These are phyloP conservation scores for Triops longicaudatus DNA, from an alignment of 1,140 invertebrate genomes.

Conservation along the genomic window DNA sequence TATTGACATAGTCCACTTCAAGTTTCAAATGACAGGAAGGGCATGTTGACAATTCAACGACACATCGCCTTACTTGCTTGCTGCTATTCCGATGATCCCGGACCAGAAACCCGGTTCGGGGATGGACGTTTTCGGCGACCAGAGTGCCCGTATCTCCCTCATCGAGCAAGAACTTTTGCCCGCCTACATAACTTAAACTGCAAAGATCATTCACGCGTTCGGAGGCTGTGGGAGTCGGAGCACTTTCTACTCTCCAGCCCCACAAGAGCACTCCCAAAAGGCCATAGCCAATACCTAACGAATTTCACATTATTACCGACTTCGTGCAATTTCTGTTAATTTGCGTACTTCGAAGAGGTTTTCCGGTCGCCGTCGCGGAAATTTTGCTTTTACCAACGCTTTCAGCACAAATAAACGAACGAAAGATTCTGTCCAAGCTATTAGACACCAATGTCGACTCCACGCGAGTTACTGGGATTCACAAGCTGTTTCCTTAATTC, in stretches of 20 bases:
- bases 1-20: conserved; percentile 46
- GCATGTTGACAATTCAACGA: conserved; percentile 58
- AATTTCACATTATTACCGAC: neutral
- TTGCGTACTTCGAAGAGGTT: neutral
- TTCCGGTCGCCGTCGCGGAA: neutral
- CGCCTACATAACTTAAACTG: conserved; percentile 10
- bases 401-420: neutral
- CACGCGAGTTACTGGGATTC: neutral
- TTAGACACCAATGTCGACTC: neutral
- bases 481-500: neutral
- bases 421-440: neutral
- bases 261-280: neutral
- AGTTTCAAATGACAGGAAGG: conserved; percentile 58
- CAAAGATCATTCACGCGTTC: conserved; percentile 24
- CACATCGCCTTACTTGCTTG: conserved; percentile 39
- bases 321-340: neutral
- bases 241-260: neutral
- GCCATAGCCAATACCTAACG: conserved; percentile 15
- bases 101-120: conserved; percentile 18
- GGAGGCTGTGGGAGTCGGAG: neutral
- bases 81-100: conserved; percentile 3
- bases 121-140: conserved; percentile 36
- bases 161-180: conserved; percentile 23
- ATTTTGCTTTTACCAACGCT: neutral
- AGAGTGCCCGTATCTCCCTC: conserved; percentile 48